Evolutionary conservation across 2,888 invertebrate species (phyloP).

Genomic region (Escarpia spicata): DNA sequence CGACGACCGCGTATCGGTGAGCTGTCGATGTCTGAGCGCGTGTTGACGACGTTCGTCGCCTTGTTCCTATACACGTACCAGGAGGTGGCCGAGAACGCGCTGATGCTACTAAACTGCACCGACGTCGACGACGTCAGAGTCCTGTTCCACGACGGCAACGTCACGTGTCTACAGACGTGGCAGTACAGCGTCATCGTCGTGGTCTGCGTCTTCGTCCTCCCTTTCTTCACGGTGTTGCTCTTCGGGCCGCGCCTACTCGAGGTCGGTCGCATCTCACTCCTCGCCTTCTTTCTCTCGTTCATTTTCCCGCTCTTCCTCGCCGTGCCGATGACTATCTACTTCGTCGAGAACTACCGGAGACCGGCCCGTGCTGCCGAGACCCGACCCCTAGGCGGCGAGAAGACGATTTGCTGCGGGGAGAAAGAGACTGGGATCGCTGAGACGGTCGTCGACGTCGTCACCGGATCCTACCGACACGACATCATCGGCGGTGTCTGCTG

Average conservation of each 20-base stretch:
- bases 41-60: constrained; percentile 26
- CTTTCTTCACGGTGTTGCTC: constrained; percentile 36
- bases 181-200: constrained; percentile 34
- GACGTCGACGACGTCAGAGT: constrained; percentile 28
- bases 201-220: constrained; percentile 33
- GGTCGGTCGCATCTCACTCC: constrained; percentile 14
- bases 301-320: constrained; percentile 34
- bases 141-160: constrained; percentile 37
- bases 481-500: constrained; percentile 35
- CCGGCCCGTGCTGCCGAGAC: background rate
- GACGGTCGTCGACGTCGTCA: constrained; percentile 25
- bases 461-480: constrained; percentile 32
- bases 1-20: constrained; percentile 25
- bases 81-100: constrained; percentile 28
- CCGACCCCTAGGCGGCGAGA: background rate
- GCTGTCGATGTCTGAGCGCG: background rate
- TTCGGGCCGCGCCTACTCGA: constrained; percentile 35
- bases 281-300: constrained; percentile 30
- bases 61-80: constrained; percentile 36
- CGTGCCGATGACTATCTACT: constrained; percentile 20
- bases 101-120: constrained; percentile 34
- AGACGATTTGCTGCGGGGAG: background rate
- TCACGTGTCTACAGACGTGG: constrained; percentile 36
- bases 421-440: background rate
- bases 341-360: background rate